Base-by-base conservation (phyloP, 2,797 vertebrate species). In the Thaleichthys pacificus region DNA sequence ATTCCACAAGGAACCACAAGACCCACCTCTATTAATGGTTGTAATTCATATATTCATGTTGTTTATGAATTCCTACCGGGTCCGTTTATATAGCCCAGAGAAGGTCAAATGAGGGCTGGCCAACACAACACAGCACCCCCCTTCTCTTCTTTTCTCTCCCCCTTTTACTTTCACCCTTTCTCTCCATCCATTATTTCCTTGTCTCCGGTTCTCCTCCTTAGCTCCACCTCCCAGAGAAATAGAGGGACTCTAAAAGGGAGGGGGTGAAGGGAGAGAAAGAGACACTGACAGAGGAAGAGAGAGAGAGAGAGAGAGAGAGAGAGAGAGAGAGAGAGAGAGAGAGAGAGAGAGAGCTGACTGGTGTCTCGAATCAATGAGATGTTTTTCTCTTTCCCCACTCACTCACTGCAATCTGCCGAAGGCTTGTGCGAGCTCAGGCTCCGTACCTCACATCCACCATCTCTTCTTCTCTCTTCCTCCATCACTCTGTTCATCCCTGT, bases 151-250 rank as follows among this genome's bases (percentile, higher is more conserved):
- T 47, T 21, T 73, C 76, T 68, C 49, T 66, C 5, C 12, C 61
- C n/a, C 65, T 61, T 17, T 14, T 32, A 8, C 47, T 24, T 71
- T 19, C 49, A 38, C 79, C 68, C 61, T 56, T 71, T 71, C 69
- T 69, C 72, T 68, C 35, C 70, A 70, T 78, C 71, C 66, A 65
- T 85, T 79, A 79, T 74, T 83, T 83, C 71, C 74, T 82, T 72
- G 73, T 84, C 64, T 80, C 65, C 35, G 6, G 67, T 76, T 87
- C 78, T 84, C 77, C 77, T 84, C 88, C 86, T 86, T 83, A 82
- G 87, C 86, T 86, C 85, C 80, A 84, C 89, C 87, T 85, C 82
- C 80, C 26, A 54, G 24, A 65, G 65, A 62, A 32, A 38, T 24
- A 66, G 61, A 65, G 28, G 54, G 6, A 51, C 21, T 47, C 8